Evolutionary conservation across 2,797 vertebrate genomes (phyloP).

Genomic region (Odontamblyopus lacepedii): DNA sequence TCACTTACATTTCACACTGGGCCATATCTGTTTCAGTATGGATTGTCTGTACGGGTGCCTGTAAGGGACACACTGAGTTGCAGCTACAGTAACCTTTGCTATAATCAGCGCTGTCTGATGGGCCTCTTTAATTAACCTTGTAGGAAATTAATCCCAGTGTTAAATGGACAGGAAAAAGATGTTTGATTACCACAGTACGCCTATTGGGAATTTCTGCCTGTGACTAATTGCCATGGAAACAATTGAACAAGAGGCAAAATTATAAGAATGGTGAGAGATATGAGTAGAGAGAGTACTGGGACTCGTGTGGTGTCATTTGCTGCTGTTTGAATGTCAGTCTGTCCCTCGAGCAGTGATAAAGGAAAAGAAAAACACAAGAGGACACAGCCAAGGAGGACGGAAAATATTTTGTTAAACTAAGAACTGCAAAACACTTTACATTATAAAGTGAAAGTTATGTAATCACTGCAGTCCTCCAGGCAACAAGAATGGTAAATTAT

Average conservation of each 20-base stretch:
- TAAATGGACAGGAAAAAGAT: slow-evolving; percentile 84
- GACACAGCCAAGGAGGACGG: slow-evolving; percentile 29
- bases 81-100: slow-evolving; percentile 79
- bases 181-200: slow-evolving; percentile 79
- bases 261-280: slow-evolving; percentile 60
- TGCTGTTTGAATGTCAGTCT: slow-evolving; percentile 68
- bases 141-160: slow-evolving; percentile 83
- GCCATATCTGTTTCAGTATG: slow-evolving; percentile 17
- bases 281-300: slow-evolving; percentile 32
- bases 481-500: slow-evolving; percentile 1
- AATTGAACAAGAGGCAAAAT: slow-evolving; percentile 68
- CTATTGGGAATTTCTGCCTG: slow-evolving; percentile 77
- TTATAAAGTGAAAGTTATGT: neutral
- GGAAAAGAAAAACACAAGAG: slow-evolving; percentile 20
- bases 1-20: neutral
- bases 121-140: slow-evolving; percentile 85
- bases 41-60: slow-evolving; percentile 23
- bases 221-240: slow-evolving; percentile 77
- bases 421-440: slow-evolving; percentile 17
- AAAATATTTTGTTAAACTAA: slow-evolving; percentile 34
- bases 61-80: slow-evolving; percentile 42
- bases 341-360: slow-evolving; percentile 71
- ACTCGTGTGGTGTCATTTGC: slow-evolving; percentile 67
- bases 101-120: slow-evolving; percentile 81
- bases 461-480: neutral